Evolutionary conservation across 1,140 invertebrate species (phyloP), one percentile per base, ranked within the genome.

Genomic region (Trichomalopsis sarcophagae): DNA sequence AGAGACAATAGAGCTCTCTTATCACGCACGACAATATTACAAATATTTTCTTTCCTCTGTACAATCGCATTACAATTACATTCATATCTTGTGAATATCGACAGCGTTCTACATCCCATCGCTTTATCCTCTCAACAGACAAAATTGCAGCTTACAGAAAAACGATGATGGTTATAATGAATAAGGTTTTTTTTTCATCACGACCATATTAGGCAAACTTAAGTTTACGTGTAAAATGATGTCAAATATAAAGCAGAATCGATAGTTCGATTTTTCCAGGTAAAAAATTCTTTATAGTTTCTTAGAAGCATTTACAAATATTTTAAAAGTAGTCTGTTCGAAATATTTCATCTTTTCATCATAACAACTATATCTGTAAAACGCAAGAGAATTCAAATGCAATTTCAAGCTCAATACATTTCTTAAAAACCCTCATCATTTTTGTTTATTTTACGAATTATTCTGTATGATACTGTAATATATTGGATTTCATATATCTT

Each of bases 1-100:
- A 40, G 55, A 80, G 47, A 80, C 50, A 74, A 74, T 71, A 74
- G 74, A 83, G 30, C 62, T 84, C 50, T 80, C 23, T 80, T 66
- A 80, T 74, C 68, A 27, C 69, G 44, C 13, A 74, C 13, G 50
- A 80, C 9, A 79, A 73, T 84, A 69, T 84, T 84, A 84, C 82
- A 84, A 84, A 84, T 84, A 84, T 80, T 76, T 50, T 81, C 23
- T 81, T 23, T 81, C 40, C 33, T 81, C 55, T 81, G 83, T 81
- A 85, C 73, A 74, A 81, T 75, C 47, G 23, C 50, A 68, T 73
- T 76, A 84, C 27, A 50, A 84, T 74, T 79, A 62, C 17, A 23
- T 21, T 30, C 21, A 17, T 76, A 27, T n/a, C 68, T 23, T 50
- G 40, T 50, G 30, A 7, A 21, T 27, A 82, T 62, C 40, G 50